A percentile compares a stretch with the other conserved stretches of the same genome.
Conservation (phyloP, 2,888 invertebrate species). For the Sminthurides aquaticus region DNA sequence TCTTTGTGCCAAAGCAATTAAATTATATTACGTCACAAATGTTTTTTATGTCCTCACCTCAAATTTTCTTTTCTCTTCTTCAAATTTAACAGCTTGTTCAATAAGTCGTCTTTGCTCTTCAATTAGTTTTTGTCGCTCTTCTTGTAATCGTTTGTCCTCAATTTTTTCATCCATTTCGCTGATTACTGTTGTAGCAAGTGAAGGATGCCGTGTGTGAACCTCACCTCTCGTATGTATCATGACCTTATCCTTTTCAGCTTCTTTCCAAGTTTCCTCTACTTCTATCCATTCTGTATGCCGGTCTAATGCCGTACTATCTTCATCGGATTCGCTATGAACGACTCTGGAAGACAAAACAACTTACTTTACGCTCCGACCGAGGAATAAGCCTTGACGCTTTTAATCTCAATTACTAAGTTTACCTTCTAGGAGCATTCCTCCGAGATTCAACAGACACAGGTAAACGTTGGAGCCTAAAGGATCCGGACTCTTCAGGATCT, state of each 20-base stretch:
- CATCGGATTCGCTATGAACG: slow-evolving; percentile 14
- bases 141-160: slow-evolving; percentile 44
- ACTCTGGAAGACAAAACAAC: background rate
- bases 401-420: background rate
- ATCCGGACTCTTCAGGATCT: background rate
- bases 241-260: slow-evolving; percentile 47
- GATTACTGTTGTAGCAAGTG: slow-evolving; percentile 4
- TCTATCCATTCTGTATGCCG: slow-evolving; percentile 55
- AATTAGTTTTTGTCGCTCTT: slow-evolving; percentile 44
- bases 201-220: slow-evolving; percentile 35
- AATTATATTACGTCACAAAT: no score
- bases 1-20: no score
- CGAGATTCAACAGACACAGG: background rate
- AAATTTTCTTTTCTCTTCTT: slow-evolving; percentile 44
- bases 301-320: slow-evolving; percentile 45
- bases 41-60: no score
- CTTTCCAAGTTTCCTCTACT: slow-evolving; percentile 55
- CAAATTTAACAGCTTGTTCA: slow-evolving; percentile 44
- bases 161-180: slow-evolving; percentile 12
- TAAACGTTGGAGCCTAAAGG: background rate
- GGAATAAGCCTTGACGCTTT: no score
- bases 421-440: background rate
- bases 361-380: no score
- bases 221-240: slow-evolving; percentile 41
- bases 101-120: slow-evolving; percentile 44